Evolutionary conservation across 1,140 invertebrate genomes (phyloP).

Genomic region (Thaumetopoea pityocampa): DNA sequence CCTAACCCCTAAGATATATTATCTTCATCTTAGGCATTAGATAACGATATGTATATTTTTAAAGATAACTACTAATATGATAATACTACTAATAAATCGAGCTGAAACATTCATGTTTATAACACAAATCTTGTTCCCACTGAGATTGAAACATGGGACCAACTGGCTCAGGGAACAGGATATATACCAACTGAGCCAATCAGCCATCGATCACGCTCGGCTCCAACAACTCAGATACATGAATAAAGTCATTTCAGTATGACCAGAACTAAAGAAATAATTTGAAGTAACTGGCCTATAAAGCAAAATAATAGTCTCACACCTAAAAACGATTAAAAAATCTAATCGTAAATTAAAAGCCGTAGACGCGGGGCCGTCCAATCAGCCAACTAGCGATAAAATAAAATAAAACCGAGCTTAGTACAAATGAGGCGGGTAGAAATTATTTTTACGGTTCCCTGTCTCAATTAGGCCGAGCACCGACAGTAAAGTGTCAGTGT

Average conservation of each 20-base stretch:
- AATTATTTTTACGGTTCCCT: slow-evolving; percentile 74
- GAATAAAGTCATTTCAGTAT: slow-evolving; percentile 12
- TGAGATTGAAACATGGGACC: too few species aligned
- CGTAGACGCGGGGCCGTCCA: slow-evolving; percentile 35
- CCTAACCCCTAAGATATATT: too few species aligned
- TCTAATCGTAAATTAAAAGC: slow-evolving; percentile 42
- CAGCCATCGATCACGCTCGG: too few species aligned
- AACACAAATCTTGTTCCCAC: too few species aligned
- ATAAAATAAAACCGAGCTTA: slow-evolving; percentile 52
- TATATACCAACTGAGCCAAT: too few species aligned
- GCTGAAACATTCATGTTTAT: too few species aligned
- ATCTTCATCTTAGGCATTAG: too few species aligned
- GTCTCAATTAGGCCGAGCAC: slow-evolving; percentile 67
- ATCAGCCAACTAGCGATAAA: slow-evolving; percentile 55
- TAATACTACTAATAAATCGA: too few species aligned
- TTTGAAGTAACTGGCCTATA: slow-evolving; percentile 12
- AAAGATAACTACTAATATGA: too few species aligned
- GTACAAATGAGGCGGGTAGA: slow-evolving; percentile 70
- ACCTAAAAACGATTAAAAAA: slow-evolving; percentile 31
- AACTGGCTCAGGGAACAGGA: too few species aligned
- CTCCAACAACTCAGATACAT: too few species aligned
- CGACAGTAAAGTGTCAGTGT: slow-evolving; percentile 67
- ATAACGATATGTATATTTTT: too few species aligned
- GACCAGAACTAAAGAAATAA: slow-evolving; percentile 14
- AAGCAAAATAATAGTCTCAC: slow-evolving; percentile 16